phyloP scores from a whole-genome alignment of 2,797 vertebrate genomes.

The Merluccius polli region DNA sequence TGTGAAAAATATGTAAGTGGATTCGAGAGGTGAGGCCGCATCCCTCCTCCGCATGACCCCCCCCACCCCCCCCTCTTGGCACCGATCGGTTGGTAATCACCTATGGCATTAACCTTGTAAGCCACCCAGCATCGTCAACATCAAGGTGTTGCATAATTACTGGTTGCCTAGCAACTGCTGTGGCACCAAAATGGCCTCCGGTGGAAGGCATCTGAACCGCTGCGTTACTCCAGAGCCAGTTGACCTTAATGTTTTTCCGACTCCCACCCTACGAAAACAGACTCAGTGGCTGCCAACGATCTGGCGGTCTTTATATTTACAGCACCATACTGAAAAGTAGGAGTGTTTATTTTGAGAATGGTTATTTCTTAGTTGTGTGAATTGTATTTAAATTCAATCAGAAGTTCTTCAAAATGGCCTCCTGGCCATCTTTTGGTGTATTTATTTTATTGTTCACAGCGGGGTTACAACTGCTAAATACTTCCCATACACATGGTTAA shows the following conservation, averaged over 20 bases:
- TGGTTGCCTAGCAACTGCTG: not conserved
- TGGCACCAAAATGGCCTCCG: conserved; percentile 1
- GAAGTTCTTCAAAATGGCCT: not conserved
- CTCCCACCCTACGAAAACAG: not conserved
- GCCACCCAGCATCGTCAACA: not conserved
- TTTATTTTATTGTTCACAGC: not conserved
- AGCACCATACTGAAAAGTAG: not conserved
- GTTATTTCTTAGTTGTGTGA: not conserved
- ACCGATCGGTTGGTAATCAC: not conserved
- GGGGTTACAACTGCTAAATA: not conserved
- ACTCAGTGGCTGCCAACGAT: not conserved
- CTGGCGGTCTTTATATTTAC: not conserved
- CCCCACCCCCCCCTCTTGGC: not conserved
- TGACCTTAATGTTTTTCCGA: not conserved
- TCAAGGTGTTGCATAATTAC: not conserved
- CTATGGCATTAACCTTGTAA: not conserved
- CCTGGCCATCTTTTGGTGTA: not conserved
- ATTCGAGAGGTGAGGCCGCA: not conserved
- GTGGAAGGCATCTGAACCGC: not conserved
- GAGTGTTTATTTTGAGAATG: not conserved
- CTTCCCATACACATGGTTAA: not conserved
- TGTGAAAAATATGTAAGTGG: not conserved
- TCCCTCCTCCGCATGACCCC: not conserved
- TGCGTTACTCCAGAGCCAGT: not conserved
- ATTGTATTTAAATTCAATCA: not conserved